These are phyloP conservation scores for Melanostoma scalare DNA, from an alignment of 2,888 invertebrate species.

Conservation along the genomic window DNA sequence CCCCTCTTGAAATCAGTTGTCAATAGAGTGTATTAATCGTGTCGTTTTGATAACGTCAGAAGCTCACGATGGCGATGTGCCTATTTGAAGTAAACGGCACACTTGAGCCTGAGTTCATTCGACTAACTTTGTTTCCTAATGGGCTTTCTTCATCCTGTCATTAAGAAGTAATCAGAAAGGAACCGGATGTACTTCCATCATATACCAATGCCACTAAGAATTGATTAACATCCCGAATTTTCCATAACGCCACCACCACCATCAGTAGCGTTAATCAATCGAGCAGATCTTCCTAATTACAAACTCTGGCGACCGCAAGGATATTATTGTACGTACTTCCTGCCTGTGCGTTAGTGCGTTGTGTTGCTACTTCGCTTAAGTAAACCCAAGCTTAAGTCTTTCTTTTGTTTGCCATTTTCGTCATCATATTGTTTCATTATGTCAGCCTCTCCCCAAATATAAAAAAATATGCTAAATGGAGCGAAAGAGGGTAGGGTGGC, in stretches of 20 bases:
- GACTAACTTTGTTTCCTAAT: no score
- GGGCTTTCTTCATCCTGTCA: no score
- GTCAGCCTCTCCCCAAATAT: background rate
- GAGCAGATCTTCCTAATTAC: conserved; percentile 71
- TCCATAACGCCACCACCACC: conserved; percentile 32
- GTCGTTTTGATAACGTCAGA: no score
- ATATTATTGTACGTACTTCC: conserved; percentile 49
- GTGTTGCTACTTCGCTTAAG: background rate
- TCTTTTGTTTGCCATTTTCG: conserved; percentile 48
- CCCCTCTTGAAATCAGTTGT: no score
- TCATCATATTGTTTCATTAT: conserved; percentile 47
- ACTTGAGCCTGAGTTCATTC: no score
- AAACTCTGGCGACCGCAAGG: conserved; percentile 66
- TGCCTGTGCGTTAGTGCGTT: conserved; percentile 14
- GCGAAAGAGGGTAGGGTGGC: conserved; percentile 1
- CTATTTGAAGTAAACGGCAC: no score
- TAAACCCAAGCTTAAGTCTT: conserved; percentile 24
- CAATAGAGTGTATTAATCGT: no score
- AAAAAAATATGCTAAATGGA: conserved; percentile 49
- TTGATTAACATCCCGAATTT: conserved; percentile 69
- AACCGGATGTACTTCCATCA: conserved; percentile 68
- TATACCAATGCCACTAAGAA: conserved; percentile 67
- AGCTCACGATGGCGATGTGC: no score
- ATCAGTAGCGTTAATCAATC: conserved; percentile 65
- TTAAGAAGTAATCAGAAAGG: conserved; percentile 3